phyloP scores from a whole-genome alignment of 2,797 vertebrate species.

The Anabas testudineus region DNA sequence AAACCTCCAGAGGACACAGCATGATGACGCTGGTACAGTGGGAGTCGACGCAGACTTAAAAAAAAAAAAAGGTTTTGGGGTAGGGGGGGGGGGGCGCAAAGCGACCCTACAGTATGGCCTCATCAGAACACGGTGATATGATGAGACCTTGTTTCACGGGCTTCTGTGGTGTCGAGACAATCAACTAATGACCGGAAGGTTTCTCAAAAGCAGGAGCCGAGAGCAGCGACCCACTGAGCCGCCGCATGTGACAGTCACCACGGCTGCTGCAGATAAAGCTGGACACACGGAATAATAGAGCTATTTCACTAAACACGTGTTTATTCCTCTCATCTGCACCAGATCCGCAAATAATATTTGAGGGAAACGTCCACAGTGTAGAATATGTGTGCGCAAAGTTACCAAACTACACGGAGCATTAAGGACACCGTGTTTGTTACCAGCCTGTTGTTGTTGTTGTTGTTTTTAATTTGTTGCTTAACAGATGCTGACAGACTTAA shows the following conservation, averaged over 20 bases:
- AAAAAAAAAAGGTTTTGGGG: slow-evolving; percentile 4
- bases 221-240: background rate
- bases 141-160: slow-evolving; percentile 58
- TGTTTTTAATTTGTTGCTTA: background rate
- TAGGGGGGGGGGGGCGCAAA: slow-evolving; percentile 50
- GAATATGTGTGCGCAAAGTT: background rate
- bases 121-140: slow-evolving; percentile 70
- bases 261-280: too few relatives aligned
- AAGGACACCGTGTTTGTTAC: too few relatives aligned
- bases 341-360: background rate
- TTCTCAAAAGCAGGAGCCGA: slow-evolving; percentile 14
- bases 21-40: slow-evolving; percentile 78
- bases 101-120: slow-evolving; percentile 53
- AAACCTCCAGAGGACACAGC: slow-evolving; percentile 79
- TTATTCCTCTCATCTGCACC: too few relatives aligned
- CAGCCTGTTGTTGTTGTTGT: background rate
- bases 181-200: slow-evolving; percentile 51
- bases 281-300: too few relatives aligned
- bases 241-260: background rate
- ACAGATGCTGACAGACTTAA: slow-evolving; percentile 10
- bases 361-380: background rate
- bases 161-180: slow-evolving; percentile 51
- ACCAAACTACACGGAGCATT: background rate
- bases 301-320: too few relatives aligned
- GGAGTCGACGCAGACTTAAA: slow-evolving; percentile 62